Evolutionary conservation across 2,113 vertebrate species (phyloP).

Genomic region (Dipodomys ordii): DNA sequence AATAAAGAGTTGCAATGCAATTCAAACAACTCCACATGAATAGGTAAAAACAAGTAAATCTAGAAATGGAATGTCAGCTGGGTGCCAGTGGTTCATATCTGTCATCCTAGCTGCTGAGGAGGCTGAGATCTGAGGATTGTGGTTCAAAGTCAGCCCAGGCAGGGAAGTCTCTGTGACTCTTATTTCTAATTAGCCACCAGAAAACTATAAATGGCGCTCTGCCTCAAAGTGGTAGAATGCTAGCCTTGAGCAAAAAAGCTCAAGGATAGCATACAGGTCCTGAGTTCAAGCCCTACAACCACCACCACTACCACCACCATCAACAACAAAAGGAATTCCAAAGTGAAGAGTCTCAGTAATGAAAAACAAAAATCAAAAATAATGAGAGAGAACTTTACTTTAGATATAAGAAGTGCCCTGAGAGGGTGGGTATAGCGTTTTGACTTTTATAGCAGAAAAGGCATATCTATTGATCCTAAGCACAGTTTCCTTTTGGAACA

Average conservation of each 20-base stretch:
- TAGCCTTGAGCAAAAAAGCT: too few species aligned
- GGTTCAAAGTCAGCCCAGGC: too few species aligned
- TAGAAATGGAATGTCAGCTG: background rate
- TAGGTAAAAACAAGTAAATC: background rate
- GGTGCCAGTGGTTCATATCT: too few species aligned
- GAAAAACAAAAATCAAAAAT: background rate
- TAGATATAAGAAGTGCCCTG: background rate
- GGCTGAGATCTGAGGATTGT: too few species aligned
- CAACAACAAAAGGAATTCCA: background rate
- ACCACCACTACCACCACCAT: too few species aligned
- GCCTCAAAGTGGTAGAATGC: too few species aligned
- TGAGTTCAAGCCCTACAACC: too few species aligned
- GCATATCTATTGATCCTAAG: background rate
- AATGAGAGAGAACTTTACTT: background rate
- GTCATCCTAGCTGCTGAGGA: too few species aligned
- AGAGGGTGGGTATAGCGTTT: background rate
- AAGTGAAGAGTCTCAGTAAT: background rate
- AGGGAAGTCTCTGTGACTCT: too few species aligned
- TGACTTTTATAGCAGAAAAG: slow-evolving; percentile 18
- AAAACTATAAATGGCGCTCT: too few species aligned
- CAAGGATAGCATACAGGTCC: too few species aligned
- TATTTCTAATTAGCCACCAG: too few species aligned
- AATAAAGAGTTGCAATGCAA: background rate
- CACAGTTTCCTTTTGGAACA: slow-evolving; percentile 26
- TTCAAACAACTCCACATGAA: background rate